phyloP scores from a whole-genome alignment of 2,888 invertebrate genomes.

The Orgyia antiqua region DNA sequence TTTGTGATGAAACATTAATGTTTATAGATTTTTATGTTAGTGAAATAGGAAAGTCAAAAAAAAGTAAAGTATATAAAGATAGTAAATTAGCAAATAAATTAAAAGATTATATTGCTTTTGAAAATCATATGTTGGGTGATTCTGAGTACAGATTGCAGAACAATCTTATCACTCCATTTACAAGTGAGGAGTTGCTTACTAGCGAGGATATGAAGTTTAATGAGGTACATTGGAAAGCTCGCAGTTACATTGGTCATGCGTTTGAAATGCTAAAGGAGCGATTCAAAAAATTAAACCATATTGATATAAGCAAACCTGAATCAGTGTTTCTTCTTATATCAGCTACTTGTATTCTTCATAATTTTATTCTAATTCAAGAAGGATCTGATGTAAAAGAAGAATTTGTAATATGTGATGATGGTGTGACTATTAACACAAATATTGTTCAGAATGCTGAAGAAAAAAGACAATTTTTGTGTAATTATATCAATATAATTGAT shows the following conservation, averaged over 20 bases:
- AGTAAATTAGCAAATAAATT: constrained; percentile 50
- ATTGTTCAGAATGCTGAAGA: constrained; percentile 57
- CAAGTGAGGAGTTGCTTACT: constrained; percentile 57
- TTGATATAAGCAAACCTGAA: constrained; percentile 50
- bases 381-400: constrained; percentile 58
- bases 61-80: constrained; percentile 55
- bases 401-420: constrained; percentile 50
- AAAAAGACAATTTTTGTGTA: constrained; percentile 66
- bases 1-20: constrained; percentile 62
- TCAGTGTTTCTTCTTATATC: constrained; percentile 45
- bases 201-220: constrained; percentile 70
- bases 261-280: constrained; percentile 59
- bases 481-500: constrained; percentile 64
- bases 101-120: constrained; percentile 57
- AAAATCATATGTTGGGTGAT: constrained; percentile 64
- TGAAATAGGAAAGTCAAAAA: constrained; percentile 48
- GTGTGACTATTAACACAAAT: constrained; percentile 51
- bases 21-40: constrained; percentile 61
- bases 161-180: constrained; percentile 62
- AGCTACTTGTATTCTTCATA: constrained; percentile 64
- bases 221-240: constrained; percentile 60
- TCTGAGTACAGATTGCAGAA: constrained; percentile 56
- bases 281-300: constrained; percentile 56
- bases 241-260: constrained; percentile 56
- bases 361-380: constrained; percentile 63